Evolutionary conservation across 2,113 vertebrate genomes (phyloP).

Genomic region (Labeo catla): DNA sequence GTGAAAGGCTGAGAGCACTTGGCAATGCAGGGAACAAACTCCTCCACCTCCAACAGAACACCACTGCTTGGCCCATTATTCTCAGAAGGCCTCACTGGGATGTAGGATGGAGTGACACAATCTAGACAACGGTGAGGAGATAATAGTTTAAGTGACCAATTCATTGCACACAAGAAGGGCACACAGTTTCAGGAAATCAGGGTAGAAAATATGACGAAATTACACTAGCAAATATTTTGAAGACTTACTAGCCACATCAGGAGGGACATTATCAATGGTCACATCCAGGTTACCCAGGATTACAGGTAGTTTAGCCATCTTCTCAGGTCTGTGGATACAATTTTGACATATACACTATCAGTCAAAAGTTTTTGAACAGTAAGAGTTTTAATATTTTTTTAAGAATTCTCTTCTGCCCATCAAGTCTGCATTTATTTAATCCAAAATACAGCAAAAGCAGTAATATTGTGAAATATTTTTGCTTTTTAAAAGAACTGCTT

Average conservation of each 20-base stretch:
- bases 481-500: no score
- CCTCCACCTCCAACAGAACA: slow-evolving; percentile 89
- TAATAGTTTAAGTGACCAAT: neutral
- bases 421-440: no score
- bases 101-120: slow-evolving; percentile 94
- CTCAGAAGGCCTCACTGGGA: slow-evolving; percentile 91
- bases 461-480: no score
- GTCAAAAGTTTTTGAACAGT: no score
- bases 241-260: slow-evolving; percentile 89
- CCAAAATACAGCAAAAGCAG: no score
- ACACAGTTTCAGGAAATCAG: neutral
- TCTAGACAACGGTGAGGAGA: slow-evolving; percentile 71
- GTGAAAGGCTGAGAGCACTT: slow-evolving; percentile 95
- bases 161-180: neutral
- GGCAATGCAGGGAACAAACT: slow-evolving; percentile 94
- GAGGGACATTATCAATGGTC: slow-evolving; percentile 89
- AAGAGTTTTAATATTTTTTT: no score
- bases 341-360: neutral
- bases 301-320: slow-evolving; percentile 96
- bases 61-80: slow-evolving; percentile 69
- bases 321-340: slow-evolving; percentile 84
- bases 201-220: neutral
- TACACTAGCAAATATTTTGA: neutral
- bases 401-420: no score
- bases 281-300: slow-evolving; percentile 95